Conservation (phyloP, 2,888 invertebrate species). For the Apodemia zela region DNA sequence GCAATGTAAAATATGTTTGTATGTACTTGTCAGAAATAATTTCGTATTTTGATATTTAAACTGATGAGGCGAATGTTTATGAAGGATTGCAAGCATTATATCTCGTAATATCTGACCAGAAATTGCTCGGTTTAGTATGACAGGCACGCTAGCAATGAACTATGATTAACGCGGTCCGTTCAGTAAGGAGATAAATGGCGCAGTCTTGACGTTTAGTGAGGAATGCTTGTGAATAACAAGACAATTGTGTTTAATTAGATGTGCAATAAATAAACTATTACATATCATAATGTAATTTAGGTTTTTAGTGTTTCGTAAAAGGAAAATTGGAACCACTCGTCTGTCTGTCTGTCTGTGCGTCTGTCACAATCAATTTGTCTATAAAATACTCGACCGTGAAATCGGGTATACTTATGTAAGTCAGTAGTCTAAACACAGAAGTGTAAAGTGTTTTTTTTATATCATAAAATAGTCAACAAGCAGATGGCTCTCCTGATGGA, state of each 20-base stretch:
- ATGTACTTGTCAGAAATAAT: conserved; percentile 21
- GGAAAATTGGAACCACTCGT: too few species aligned
- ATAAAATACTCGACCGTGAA: too few species aligned
- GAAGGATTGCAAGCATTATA: conserved; percentile 29
- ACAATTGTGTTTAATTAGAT: conserved; percentile 26
- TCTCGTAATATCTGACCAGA: conserved; percentile 27
- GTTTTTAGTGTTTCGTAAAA: background rate
- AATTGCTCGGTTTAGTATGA: conserved; percentile 30
- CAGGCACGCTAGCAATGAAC: conserved; percentile 29
- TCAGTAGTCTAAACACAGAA: too few species aligned
- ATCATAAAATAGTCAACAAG: too few species aligned
- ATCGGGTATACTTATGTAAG: too few species aligned
- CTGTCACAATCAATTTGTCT: too few species aligned
- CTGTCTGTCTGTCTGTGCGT: background rate
- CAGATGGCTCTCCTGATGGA: too few species aligned
- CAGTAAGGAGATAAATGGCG: conserved; percentile 30
- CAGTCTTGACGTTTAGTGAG: conserved; percentile 23
- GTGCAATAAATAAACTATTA: background rate
- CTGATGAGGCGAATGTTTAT: conserved; percentile 23
- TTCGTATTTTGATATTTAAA: conserved; percentile 24
- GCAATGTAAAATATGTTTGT: conserved; percentile 2
- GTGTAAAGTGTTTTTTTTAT: too few species aligned
- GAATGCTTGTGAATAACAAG: conserved; percentile 29
- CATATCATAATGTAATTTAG: background rate
- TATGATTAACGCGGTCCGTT: conserved; percentile 31